Percentiles rank a stretch among this genome's conserved stretches.
phyloP scores from a whole-genome alignment of 92 coral and sea anemone species.

The Desmophyllum pertusum region DNA sequence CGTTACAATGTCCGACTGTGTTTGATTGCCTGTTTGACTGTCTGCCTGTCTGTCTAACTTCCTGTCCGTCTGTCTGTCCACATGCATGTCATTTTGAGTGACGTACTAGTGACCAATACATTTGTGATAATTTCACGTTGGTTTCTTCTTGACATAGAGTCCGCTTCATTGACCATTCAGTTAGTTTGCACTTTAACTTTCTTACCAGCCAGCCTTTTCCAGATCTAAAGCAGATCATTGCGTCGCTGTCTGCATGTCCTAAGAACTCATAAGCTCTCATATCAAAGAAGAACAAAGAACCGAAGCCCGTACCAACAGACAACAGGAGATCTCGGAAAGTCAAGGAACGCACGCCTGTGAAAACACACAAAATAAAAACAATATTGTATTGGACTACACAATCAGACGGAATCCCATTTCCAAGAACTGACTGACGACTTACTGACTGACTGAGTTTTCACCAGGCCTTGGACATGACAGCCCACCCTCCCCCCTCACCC shows the following conservation, averaged over 20 bases:
- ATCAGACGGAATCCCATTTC: too few relatives aligned
- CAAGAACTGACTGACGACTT: too few relatives aligned
- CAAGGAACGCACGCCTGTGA: conserved; percentile 90
- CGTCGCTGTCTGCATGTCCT: conserved; percentile 35
- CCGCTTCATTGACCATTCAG: not conserved
- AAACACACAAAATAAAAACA: not conserved
- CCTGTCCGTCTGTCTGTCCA: not conserved
- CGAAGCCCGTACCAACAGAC: conserved; percentile 93
- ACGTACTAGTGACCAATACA: too few relatives aligned
- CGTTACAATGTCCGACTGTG: too few relatives aligned
- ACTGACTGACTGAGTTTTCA: too few relatives aligned
- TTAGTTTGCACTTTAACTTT: not conserved
- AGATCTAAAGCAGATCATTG: conserved; percentile 65
- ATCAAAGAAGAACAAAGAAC: conserved; percentile 89
- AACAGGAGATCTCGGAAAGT: conserved; percentile 80
- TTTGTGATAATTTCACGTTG: not conserved
- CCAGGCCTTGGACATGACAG: too few relatives aligned
- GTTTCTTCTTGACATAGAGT: not conserved
- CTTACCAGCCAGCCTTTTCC: conserved; percentile 99
- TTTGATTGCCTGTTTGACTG: not conserved
- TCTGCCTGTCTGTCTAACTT: not conserved
- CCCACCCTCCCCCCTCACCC: too few relatives aligned
- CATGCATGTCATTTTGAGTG: too few relatives aligned
- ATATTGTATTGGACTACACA: too few relatives aligned
- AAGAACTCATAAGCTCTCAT: conserved; percentile 66